These are phyloP conservation scores for Forbesichthys agassizii DNA, from an alignment of 2,113 vertebrate species.

Conservation along the genomic window DNA sequence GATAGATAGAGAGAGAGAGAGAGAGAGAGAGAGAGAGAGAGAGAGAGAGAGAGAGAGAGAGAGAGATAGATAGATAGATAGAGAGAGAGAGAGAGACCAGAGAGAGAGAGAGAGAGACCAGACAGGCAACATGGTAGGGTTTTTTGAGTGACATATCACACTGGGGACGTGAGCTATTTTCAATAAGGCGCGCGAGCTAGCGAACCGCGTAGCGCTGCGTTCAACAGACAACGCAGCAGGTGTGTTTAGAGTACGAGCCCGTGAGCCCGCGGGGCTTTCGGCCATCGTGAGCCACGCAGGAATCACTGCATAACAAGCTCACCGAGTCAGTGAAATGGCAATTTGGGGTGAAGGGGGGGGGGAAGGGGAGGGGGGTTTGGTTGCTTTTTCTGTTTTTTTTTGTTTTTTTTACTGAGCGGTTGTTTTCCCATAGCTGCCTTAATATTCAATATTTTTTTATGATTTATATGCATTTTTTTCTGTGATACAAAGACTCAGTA, in stretches of 20 bases:
- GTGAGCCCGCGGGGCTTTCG: constrained; percentile 32
- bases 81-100: neutral
- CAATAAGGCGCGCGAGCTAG: neutral
- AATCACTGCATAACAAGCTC: constrained; percentile 15
- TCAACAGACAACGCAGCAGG: constrained; percentile 31
- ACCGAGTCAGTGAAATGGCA: neutral
- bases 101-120: neutral
- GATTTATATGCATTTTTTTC: too few relatives aligned
- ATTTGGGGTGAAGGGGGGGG: neutral
- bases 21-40: neutral
- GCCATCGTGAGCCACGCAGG: constrained; percentile 27
- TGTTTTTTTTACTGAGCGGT: neutral
- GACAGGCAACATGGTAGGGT: neutral
- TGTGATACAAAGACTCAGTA: too few relatives aligned
- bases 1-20: neutral
- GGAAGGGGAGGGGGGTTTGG: too few relatives aligned
- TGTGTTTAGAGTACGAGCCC: constrained; percentile 32
- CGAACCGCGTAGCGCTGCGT: constrained; percentile 13
- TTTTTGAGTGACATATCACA: neutral
- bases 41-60: neutral
- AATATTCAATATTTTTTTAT: too few relatives aligned
- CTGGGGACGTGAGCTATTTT: neutral
- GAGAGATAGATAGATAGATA: neutral
- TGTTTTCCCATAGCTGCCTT: neutral
- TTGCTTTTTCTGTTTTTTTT: too few relatives aligned